Conservation (phyloP, 2,113 vertebrate genomes). For the Eptesicus fuscus region DNA sequence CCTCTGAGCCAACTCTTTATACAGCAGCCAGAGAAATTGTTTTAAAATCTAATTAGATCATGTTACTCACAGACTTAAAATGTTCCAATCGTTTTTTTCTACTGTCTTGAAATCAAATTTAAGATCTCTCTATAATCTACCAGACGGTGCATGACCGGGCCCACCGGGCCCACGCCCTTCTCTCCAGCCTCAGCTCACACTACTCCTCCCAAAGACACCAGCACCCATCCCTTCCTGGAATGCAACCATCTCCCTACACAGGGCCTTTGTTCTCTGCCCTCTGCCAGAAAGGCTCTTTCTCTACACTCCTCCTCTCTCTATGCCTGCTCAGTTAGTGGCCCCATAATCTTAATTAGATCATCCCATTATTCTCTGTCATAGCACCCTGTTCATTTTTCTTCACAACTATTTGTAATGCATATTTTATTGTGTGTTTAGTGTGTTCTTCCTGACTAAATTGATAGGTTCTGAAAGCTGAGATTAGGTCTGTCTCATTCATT, state of each 20-base stretch:
- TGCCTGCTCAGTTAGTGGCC: not conserved
- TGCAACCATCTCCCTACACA: not conserved
- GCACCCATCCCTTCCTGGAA: not conserved
- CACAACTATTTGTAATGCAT: not conserved
- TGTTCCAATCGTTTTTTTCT: not conserved
- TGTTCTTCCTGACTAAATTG: not conserved
- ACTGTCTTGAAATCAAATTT: not conserved
- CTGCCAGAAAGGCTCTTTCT: not conserved
- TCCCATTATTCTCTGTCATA: not conserved
- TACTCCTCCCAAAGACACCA: not conserved
- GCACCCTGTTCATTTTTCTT: not conserved
- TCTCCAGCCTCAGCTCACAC: not conserved
- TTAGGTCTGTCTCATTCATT: not conserved
- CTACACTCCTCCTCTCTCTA: not conserved
- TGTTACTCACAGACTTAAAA: not conserved
- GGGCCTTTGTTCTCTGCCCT: not conserved
- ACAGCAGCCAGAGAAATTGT: not conserved
- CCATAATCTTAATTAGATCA: not conserved
- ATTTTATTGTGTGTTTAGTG: not conserved
- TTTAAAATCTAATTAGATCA: not conserved
- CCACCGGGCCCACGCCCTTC: no score
- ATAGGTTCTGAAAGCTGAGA: constrained; percentile 3
- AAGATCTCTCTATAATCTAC: not conserved
- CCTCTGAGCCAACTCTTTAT: not conserved
- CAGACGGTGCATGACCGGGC: not conserved